phyloP scores from a whole-genome alignment of 2,797 vertebrate species.

The Enteromius treurensis region DNA sequence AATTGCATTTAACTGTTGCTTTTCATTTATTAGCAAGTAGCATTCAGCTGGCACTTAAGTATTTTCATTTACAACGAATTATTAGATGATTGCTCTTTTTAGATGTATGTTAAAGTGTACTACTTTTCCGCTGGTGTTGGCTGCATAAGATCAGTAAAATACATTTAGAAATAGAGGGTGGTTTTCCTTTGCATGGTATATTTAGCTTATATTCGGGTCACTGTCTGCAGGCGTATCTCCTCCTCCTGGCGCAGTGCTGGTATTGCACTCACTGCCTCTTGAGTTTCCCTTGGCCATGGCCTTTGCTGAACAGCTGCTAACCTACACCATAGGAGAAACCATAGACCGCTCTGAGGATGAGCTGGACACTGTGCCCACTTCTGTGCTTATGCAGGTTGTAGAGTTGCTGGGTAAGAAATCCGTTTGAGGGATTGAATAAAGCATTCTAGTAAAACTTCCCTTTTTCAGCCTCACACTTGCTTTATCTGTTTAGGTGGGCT shows the following conservation, averaged over 20 bases:
- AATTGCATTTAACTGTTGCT: not conserved
- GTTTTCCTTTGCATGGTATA: not conserved
- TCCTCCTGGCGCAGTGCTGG: constrained; percentile 90
- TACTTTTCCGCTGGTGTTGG: not conserved
- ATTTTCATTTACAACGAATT: not conserved
- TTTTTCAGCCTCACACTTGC: not conserved
- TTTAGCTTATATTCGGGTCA: constrained; percentile 12
- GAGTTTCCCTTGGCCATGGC: constrained; percentile 97
- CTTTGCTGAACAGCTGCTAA: constrained; percentile 93
- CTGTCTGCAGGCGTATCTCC: constrained; percentile 88
- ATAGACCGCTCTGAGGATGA: constrained; percentile 88
- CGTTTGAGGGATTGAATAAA: not conserved
- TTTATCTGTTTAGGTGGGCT: constrained; percentile 82
- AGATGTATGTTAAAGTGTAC: not conserved
- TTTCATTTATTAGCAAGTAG: not conserved
- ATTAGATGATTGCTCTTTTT: not conserved
- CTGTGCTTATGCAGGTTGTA: constrained; percentile 92
- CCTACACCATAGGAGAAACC: constrained; percentile 87
- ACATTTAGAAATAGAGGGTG: not conserved
- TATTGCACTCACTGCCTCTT: constrained; percentile 93
- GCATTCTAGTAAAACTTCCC: not conserved
- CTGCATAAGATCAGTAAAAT: not conserved
- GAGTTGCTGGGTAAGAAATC: constrained; percentile 88
- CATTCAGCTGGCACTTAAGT: not conserved
- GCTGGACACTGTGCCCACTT: constrained; percentile 88